A percentile compares a stretch with the other conserved stretches of the same genome.
Evolutionary conservation across 2,113 vertebrate genomes (phyloP).

Genomic region (Takifugu bimaculatus): DNA sequence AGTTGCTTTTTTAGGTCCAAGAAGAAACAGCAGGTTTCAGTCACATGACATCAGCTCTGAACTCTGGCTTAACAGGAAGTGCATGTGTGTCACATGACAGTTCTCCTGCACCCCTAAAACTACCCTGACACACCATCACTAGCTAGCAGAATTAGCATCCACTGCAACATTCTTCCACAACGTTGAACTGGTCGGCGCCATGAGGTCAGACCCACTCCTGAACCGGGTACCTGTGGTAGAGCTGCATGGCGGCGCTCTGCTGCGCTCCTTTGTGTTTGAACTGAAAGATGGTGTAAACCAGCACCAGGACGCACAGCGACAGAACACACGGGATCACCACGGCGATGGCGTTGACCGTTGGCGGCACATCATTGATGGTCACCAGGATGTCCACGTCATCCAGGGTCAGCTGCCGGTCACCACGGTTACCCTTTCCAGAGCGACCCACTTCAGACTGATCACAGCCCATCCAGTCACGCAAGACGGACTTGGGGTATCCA

Average conservation of each 20-base stretch:
- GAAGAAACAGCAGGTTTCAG: constrained; percentile 14
- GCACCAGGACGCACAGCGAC: constrained; percentile 94
- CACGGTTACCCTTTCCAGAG: constrained; percentile 68
- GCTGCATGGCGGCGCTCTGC: constrained; percentile 79
- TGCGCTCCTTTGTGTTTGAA: constrained; percentile 98
- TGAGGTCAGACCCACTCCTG: constrained; percentile 98
- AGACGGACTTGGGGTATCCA: constrained; percentile 92
- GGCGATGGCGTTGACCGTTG: constrained; percentile 94
- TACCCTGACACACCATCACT: constrained; percentile 9
- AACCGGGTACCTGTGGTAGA: constrained; percentile 95
- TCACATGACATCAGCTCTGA: background rate
- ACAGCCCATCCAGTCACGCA: constrained; percentile 99
- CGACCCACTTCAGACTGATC: constrained; percentile 90
- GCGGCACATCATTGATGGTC: constrained; percentile 90
- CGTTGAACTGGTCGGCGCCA: constrained; percentile 1
- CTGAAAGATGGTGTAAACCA: constrained; percentile 98
- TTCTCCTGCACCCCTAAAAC: constrained; percentile 25
- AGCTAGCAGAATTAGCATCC: constrained; percentile 10
- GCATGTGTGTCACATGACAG: constrained; percentile 45
- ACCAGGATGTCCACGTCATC: constrained; percentile 98
- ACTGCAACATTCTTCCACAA: constrained; percentile 1
- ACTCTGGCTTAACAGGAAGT: background rate
- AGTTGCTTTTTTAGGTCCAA: constrained; percentile 20
- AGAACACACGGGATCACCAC: constrained; percentile 97
- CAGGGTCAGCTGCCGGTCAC: constrained; percentile 85